Percentiles rank a stretch among this genome's conserved stretches.
These are phyloP conservation scores for Dinothrombium tinctorium DNA, from an alignment of 1,140 invertebrate genomes.

Conservation along the genomic window DNA sequence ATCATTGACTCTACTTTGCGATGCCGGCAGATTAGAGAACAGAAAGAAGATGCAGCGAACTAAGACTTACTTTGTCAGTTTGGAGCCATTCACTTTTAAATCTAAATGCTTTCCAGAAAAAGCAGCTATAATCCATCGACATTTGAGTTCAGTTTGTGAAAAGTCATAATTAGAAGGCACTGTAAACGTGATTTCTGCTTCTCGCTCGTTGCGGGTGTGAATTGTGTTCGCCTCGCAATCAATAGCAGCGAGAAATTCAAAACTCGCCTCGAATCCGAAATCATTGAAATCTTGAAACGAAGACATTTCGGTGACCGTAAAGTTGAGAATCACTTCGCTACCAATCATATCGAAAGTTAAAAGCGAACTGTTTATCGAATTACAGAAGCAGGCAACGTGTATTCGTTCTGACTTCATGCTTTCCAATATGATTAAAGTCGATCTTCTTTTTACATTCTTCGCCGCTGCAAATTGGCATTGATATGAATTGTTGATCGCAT, in stretches of 20 bases:
- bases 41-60: too few relatives aligned
- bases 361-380: slow-evolving; percentile 34
- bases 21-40: too few relatives aligned
- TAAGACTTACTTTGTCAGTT: background rate
- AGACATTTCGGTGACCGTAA: slow-evolving; percentile 52
- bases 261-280: slow-evolving; percentile 54
- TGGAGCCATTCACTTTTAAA: background rate
- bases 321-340: slow-evolving; percentile 50
- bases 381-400: slow-evolving; percentile 43
- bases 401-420: slow-evolving; percentile 17
- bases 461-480: background rate
- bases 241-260: slow-evolving; percentile 37
- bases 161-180: background rate
- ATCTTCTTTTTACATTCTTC: background rate
- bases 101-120: background rate
- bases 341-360: slow-evolving; percentile 47
- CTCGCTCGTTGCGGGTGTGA: background rate
- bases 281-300: slow-evolving; percentile 55
- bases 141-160: background rate
- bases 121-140: background rate
- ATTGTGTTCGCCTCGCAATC: background rate
- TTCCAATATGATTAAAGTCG: background rate
- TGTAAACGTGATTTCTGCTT: background rate
- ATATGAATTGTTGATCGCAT: slow-evolving; percentile 4
- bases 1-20: too few relatives aligned